phyloP scores from a whole-genome alignment of 2,113 vertebrate genomes.

The Prolemur simus region DNA sequence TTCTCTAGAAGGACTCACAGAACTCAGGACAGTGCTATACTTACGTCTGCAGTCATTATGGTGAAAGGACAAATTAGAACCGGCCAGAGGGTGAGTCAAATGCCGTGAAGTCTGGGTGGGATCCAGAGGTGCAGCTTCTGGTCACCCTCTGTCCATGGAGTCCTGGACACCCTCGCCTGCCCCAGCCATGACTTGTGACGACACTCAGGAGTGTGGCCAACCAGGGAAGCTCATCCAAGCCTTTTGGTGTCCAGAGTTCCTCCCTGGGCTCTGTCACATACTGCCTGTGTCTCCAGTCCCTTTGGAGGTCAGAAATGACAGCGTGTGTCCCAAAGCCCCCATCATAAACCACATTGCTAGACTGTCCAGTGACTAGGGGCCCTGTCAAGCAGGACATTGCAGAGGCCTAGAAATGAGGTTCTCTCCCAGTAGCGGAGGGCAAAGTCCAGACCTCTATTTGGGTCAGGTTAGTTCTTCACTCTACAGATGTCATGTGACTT shows the following conservation, averaged over 20 bases:
- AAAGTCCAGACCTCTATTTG: neutral
- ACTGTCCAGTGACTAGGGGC: neutral
- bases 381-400: neutral
- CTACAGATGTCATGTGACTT: neutral
- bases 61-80: neutral
- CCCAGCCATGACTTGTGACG: fast-evolving
- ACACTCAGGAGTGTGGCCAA: fast-evolving
- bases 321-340: neutral
- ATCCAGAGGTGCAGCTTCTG: neutral
- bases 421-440: neutral
- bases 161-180: fast-evolving
- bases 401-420: neutral
- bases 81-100: too few relatives aligned
- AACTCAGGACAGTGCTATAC: neutral
- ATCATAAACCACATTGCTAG: neutral
- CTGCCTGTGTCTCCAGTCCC: too few relatives aligned
- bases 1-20: neutral
- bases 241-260: neutral
- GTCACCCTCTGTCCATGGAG: neutral
- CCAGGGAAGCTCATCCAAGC: neutral
- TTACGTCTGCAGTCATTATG: too few relatives aligned
- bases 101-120: neutral
- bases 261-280: neutral
- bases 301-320: neutral
- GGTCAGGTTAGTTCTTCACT: too few relatives aligned